Conservation (phyloP, 2,797 vertebrate genomes). For the Protosalanx chinensis region DNA sequence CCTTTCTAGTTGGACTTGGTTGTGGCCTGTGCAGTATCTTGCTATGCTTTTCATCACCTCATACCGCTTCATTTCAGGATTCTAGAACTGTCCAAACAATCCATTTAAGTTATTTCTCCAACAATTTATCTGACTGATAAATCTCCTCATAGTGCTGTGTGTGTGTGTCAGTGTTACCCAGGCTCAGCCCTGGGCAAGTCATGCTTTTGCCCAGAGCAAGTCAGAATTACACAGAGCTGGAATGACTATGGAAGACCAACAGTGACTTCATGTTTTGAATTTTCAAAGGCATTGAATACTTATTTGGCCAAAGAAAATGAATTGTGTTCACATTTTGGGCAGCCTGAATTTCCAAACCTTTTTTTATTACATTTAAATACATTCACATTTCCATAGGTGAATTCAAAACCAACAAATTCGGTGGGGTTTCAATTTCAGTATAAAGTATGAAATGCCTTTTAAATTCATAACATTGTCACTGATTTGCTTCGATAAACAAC, state of each 20-base stretch:
- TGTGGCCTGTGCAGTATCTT: constrained; percentile 6
- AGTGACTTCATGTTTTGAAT: no score
- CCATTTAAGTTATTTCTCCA: constrained; percentile 8
- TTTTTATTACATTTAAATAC: no score
- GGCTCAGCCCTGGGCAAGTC: no score
- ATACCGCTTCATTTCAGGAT: constrained; percentile 16
- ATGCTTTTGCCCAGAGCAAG: no score
- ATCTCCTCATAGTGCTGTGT: constrained; percentile 23
- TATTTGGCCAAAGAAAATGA: no score
- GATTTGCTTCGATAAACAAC: constrained; percentile 21
- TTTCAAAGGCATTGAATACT: no score
- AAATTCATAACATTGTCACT: constrained; percentile 20
- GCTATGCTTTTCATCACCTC: neutral
- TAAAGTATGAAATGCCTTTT: neutral
- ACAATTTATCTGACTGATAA: constrained; percentile 35
- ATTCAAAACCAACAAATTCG: no score
- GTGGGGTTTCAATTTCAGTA: neutral
- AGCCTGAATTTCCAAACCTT: no score
- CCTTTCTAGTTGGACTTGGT: constrained; percentile 22
- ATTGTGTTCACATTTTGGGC: no score
- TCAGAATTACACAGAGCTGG: no score
- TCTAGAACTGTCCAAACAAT: constrained; percentile 24
- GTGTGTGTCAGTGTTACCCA: constrained; percentile 27
- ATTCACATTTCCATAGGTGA: no score
- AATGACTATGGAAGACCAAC: no score